Conservation (phyloP, 2,113 vertebrate species). For the Rafetus swinhoei region DNA sequence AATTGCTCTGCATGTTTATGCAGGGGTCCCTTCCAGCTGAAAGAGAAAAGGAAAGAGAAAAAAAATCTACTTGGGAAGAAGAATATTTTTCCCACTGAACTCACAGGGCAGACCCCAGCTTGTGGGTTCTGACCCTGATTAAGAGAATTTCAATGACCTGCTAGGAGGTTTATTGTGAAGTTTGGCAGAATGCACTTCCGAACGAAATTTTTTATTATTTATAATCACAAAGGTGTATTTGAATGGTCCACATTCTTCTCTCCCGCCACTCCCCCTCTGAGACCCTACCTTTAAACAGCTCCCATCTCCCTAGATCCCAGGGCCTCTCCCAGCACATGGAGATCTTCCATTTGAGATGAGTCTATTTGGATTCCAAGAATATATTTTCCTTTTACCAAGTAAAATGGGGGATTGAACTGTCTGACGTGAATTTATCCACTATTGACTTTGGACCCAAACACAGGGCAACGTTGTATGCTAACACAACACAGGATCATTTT, state of each 20-base stretch:
- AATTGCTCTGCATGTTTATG: conserved; percentile 99
- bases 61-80: conserved; percentile 82
- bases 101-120: conserved; percentile 86
- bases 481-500: conserved; percentile 30
- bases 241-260: conserved; percentile 64
- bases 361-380: conserved; percentile 27
- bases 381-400: conserved; percentile 23
- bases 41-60: conserved; percentile 87
- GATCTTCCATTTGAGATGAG: conserved; percentile 1
- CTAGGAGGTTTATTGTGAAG: conserved; percentile 86
- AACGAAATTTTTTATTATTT: conserved; percentile 84
- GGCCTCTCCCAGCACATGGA: conserved; percentile 27
- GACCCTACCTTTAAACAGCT: conserved; percentile 24
- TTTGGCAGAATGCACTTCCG: conserved; percentile 84
- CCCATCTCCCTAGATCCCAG: neutral
- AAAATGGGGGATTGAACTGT: conserved; percentile 15
- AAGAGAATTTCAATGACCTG: conserved; percentile 84
- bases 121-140: conserved; percentile 92
- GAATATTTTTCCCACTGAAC: conserved; percentile 86
- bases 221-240: conserved; percentile 79
- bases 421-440: conserved; percentile 41
- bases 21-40: conserved; percentile 91
- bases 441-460: conserved; percentile 56
- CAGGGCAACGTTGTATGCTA: conserved; percentile 4
- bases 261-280: conserved; percentile 1